These are phyloP conservation scores for Perccottus glenii DNA, from an alignment of 2,113 vertebrate genomes.

Conservation along the genomic window DNA sequence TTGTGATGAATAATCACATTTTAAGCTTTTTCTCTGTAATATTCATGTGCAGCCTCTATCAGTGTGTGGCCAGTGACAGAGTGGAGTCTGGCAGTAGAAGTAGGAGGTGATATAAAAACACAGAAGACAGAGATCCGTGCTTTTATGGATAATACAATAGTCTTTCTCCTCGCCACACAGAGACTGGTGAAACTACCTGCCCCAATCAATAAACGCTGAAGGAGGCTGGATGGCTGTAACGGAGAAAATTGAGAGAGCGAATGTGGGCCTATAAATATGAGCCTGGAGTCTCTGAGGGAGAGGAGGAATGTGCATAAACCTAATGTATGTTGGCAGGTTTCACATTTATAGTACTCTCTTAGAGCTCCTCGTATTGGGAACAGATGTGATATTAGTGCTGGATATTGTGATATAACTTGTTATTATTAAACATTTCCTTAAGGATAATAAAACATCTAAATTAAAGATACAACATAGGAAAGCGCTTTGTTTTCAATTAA, in stretches of 20 bases:
- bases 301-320: slow-evolving; percentile 27
- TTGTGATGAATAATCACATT: background rate
- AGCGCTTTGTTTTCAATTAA: no score
- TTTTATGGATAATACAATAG: slow-evolving; percentile 52
- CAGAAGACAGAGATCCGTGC: slow-evolving; percentile 21
- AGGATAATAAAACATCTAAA: background rate
- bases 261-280: slow-evolving; percentile 54
- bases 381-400: background rate
- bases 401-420: background rate
- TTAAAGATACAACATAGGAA: no score
- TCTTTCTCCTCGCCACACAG: slow-evolving; percentile 37
- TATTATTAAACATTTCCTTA: background rate
- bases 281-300: slow-evolving; percentile 33
- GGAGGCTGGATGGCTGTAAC: slow-evolving; percentile 10
- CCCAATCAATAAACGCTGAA: slow-evolving; percentile 43
- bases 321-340: slow-evolving; percentile 20
- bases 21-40: background rate
- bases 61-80: background rate
- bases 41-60: background rate
- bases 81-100: slow-evolving; percentile 1
- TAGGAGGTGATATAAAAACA: slow-evolving; percentile 23
- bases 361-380: background rate
- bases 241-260: slow-evolving; percentile 25
- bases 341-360: slow-evolving; percentile 13
- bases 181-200: slow-evolving; percentile 31